A percentile compares a stretch with the other conserved stretches of the same genome.
These are phyloP conservation scores for Dendrolimus punctatus DNA, from an alignment of 1,140 invertebrate genomes.

Conservation along the genomic window DNA sequence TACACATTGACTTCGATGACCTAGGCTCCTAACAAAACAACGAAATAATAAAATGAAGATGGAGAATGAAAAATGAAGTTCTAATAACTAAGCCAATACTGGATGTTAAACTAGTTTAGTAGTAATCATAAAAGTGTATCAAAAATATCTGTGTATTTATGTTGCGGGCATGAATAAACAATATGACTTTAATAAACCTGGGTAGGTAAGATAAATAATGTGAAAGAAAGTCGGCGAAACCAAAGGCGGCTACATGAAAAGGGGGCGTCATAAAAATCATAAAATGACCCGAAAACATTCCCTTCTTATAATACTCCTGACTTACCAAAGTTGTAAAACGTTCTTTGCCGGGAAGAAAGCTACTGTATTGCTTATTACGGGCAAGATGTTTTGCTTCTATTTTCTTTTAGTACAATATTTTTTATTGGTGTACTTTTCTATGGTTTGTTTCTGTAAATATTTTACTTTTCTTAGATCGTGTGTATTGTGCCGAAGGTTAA, in stretches of 20 bases:
- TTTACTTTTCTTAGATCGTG: too few relatives aligned
- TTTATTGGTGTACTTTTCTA: conserved; percentile 1
- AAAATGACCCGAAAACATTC: conserved; percentile 37
- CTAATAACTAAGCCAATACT: too few relatives aligned
- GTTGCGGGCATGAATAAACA: neutral
- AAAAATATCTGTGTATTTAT: conserved; percentile 13
- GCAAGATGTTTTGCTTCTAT: conserved; percentile 5
- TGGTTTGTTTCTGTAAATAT: too few relatives aligned
- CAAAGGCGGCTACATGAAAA: conserved; percentile 28
- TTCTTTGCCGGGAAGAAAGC: conserved; percentile 25
- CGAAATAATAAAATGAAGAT: too few relatives aligned
- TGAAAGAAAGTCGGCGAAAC: conserved; percentile 30
- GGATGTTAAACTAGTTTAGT: too few relatives aligned
- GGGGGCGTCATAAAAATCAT: conserved; percentile 28
- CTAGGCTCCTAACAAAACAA: too few relatives aligned
- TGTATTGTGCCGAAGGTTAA: too few relatives aligned
- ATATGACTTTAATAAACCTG: conserved; percentile 4
- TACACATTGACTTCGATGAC: too few relatives aligned
- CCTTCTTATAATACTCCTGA: conserved; percentile 16
- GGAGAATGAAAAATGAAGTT: too few relatives aligned
- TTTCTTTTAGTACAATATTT: conserved; percentile 10
- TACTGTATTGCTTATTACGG: conserved; percentile 16
- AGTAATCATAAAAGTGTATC: conserved; percentile 2
- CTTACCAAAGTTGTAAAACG: conserved; percentile 25
- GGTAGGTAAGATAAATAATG: conserved; percentile 11